Evolutionary conservation across 2,113 vertebrate genomes (phyloP).

Genomic region (Xenopus laevis): DNA sequence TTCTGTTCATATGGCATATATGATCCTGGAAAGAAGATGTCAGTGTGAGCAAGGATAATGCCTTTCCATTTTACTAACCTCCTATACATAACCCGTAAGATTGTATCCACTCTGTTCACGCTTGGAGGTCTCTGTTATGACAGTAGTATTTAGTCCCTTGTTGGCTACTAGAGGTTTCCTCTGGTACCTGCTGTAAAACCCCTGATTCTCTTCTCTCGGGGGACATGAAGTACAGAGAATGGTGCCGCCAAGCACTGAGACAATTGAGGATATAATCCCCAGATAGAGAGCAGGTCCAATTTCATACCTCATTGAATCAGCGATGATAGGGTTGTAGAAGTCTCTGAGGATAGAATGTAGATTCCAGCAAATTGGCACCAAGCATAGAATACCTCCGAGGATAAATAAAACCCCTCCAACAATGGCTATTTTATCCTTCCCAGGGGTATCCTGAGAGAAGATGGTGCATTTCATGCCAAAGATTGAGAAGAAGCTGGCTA

Average conservation of each 20-base stretch:
- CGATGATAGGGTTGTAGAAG: constrained; percentile 79
- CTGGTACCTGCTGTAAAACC: constrained; percentile 53
- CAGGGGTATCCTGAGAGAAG: constrained; percentile 69
- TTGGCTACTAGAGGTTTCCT: constrained; percentile 52
- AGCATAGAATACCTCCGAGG: constrained; percentile 76
- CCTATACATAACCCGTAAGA: constrained; percentile 74
- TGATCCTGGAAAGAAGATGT: background rate
- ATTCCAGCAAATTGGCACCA: constrained; percentile 88
- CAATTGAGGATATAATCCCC: constrained; percentile 78
- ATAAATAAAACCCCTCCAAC: constrained; percentile 70
- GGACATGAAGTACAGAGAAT: constrained; percentile 82
- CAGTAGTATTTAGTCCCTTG: constrained; percentile 47
- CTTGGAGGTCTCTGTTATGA: constrained; percentile 58
- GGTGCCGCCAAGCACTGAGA: constrained; percentile 79
- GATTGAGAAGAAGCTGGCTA: constrained; percentile 68
- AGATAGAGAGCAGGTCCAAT: constrained; percentile 87
- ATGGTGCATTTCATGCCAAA: constrained; percentile 91
- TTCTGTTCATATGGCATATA: background rate
- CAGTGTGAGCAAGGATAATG: background rate
- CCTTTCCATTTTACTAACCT: no score
- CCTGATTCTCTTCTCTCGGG: constrained; percentile 20
- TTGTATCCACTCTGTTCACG: constrained; percentile 69
- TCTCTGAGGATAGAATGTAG: constrained; percentile 84
- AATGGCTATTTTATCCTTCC: constrained; percentile 78
- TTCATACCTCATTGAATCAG: constrained; percentile 83